Evolutionary conservation across 2,113 vertebrate species (phyloP).

Genomic region (Stigmatopora argus): DNA sequence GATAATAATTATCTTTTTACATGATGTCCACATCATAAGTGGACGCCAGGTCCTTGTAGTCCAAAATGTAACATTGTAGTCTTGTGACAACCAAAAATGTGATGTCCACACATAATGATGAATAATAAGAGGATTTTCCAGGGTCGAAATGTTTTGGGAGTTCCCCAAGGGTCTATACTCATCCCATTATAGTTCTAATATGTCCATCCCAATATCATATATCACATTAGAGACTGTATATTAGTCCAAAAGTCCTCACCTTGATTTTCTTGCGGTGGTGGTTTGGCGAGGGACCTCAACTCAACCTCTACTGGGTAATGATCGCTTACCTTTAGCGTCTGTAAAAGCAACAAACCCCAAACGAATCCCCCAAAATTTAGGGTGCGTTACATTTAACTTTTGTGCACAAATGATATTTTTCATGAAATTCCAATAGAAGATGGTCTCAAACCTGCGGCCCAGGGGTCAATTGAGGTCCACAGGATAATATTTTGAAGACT

Average conservation of each 20-base stretch:
- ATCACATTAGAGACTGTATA: not conserved
- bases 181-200: not conserved
- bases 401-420: too few species aligned
- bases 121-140: too few species aligned
- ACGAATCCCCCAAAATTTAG: too few species aligned
- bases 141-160: not conserved
- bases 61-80: too few species aligned
- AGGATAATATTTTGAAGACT: too few species aligned
- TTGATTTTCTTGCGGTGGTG: not conserved
- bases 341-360: not conserved
- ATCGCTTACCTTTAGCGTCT: slow-evolving; percentile 69
- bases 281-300: slow-evolving; percentile 27
- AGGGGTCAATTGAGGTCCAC: too few species aligned
- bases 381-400: not conserved
- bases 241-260: slow-evolving; percentile 14
- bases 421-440: too few species aligned
- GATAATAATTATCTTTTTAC: too few species aligned
- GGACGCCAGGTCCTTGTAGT: too few species aligned
- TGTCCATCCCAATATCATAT: not conserved
- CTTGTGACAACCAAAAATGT: not conserved
- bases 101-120: not conserved
- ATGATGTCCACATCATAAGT: too few species aligned
- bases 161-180: not conserved
- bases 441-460: too few species aligned
- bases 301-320: slow-evolving; percentile 73